Evolutionary conservation across 2,113 vertebrate genomes (phyloP).

Genomic region (Siniperca chuatsi): DNA sequence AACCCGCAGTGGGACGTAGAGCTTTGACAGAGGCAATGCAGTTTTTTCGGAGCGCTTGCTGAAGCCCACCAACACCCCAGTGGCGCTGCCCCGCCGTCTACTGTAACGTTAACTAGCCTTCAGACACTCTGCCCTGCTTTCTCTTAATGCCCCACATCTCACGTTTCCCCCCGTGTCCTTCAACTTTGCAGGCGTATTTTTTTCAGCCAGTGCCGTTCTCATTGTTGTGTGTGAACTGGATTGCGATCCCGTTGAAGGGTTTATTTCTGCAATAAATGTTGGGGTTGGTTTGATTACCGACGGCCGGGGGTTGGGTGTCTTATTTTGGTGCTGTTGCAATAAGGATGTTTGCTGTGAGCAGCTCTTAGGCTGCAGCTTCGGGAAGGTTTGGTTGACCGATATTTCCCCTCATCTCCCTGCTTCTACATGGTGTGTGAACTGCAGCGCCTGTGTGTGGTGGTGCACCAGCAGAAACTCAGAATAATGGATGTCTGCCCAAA

Average conservation of each 20-base stretch:
- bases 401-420: conserved; percentile 25
- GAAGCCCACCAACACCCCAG: conserved; percentile 66
- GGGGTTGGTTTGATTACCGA: conserved; percentile 18
- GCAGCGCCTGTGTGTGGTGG: conserved; percentile 62
- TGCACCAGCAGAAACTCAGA: conserved; percentile 73
- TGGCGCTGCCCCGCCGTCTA: conserved; percentile 71
- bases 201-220: not conserved
- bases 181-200: conserved; percentile 64
- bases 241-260: conserved; percentile 3
- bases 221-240: not conserved
- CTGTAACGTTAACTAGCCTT: conserved; percentile 43
- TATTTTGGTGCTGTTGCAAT: conserved; percentile 30
- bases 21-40: conserved; percentile 72
- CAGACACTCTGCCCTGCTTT: conserved; percentile 23
- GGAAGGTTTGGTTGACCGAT: conserved; percentile 24
- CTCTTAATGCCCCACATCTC: not conserved
- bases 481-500: conserved; percentile 62
- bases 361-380: conserved; percentile 13
- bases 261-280: conserved; percentile 50
- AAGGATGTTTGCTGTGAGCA: conserved; percentile 23
- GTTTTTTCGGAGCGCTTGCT: conserved; percentile 59
- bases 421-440: conserved; percentile 50
- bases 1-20: conserved; percentile 61
- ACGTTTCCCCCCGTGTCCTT: conserved; percentile 34
- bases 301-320: conserved; percentile 23